phyloP scores from a whole-genome alignment of 2,113 vertebrate genomes.

The Paratilapia polleni region DNA sequence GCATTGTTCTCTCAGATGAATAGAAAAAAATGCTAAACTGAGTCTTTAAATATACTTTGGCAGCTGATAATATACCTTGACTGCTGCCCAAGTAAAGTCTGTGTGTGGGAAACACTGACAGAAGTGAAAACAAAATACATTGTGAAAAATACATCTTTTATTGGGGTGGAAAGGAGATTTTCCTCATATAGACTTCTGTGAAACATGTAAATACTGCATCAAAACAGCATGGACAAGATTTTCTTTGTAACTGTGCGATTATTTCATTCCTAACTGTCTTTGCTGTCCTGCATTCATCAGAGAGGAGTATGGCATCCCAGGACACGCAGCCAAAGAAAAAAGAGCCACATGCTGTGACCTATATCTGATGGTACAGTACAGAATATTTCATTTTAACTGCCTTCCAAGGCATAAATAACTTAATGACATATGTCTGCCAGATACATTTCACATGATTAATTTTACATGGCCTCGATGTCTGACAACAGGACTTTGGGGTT shows the following conservation, averaged over 20 bases:
- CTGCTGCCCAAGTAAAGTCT: neutral
- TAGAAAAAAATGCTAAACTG: neutral
- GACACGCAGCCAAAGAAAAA: slow-evolving; percentile 1
- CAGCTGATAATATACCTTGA: neutral
- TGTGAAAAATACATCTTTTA: neutral
- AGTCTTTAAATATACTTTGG: neutral
- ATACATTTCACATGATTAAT: slow-evolving; percentile 63
- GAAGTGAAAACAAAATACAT: neutral
- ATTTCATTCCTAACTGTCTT: neutral
- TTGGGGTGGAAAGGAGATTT: neutral
- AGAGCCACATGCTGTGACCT: slow-evolving; percentile 60
- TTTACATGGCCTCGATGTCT: slow-evolving; percentile 54
- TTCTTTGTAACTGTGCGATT: neutral
- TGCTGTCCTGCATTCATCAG: slow-evolving; percentile 57
- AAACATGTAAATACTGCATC: neutral
- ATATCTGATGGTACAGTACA: slow-evolving; percentile 67
- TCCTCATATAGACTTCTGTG: neutral
- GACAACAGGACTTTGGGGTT: slow-evolving; percentile 25
- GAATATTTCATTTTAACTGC: neutral
- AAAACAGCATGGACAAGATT: neutral
- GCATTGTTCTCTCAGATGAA: neutral
- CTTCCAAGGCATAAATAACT: slow-evolving; percentile 58
- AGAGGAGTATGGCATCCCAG: slow-evolving; percentile 57
- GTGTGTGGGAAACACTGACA: neutral
- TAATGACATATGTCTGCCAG: slow-evolving; percentile 49